A percentile compares a stretch with the other conserved stretches of the same genome.
Conservation (phyloP, 2,888 invertebrate species). For the Thereva nobilitata region DNA sequence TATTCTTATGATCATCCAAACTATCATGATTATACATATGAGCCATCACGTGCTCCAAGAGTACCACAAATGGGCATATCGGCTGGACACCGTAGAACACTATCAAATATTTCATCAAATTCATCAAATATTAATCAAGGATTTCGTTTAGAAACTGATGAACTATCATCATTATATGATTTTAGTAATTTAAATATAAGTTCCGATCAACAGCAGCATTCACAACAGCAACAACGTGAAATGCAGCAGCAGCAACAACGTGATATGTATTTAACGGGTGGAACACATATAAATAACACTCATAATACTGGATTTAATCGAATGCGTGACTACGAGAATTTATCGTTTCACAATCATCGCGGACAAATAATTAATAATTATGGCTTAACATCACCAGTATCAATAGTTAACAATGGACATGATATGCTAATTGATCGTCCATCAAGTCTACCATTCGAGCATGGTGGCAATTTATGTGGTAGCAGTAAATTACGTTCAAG, state of each 20-base stretch:
- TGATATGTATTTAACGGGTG: neutral
- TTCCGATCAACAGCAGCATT: constrained; percentile 2
- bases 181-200: constrained; percentile 47
- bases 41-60: constrained; percentile 52
- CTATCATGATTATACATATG: constrained; percentile 55
- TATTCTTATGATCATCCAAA: constrained; percentile 56
- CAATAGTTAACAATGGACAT: constrained; percentile 15
- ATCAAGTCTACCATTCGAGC: constrained; percentile 63
- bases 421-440: constrained; percentile 50
- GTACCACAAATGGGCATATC: constrained; percentile 58
- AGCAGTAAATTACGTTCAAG: constrained; percentile 72
- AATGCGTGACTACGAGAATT: constrained; percentile 52
- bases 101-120: constrained; percentile 72
- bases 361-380: constrained; percentile 23
- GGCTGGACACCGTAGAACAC: constrained; percentile 71
- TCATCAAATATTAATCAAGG: constrained; percentile 66
- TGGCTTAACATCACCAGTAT: constrained; percentile 27
- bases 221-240: too few relatives aligned
- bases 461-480: constrained; percentile 51
- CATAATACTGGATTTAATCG: constrained; percentile 45
- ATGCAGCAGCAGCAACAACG: neutral
- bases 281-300: constrained; percentile 1
- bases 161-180: constrained; percentile 50
- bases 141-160: constrained; percentile 67
- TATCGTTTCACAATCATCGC: constrained; percentile 43